Evolutionary conservation across 1,140 invertebrate genomes (phyloP).

Genomic region (Tribolium madens): DNA sequence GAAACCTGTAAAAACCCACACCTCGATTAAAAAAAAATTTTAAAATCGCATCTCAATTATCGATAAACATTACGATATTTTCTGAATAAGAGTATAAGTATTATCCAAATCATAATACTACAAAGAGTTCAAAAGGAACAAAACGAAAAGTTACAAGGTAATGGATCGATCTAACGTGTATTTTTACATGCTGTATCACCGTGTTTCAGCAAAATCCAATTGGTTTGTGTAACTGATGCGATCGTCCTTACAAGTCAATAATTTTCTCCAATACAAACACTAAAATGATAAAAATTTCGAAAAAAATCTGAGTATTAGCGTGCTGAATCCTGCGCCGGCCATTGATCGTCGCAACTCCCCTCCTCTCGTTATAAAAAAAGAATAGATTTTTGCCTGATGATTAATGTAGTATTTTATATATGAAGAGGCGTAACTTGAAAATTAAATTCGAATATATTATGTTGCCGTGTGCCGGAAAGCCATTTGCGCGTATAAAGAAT

Average conservation of each 20-base stretch:
- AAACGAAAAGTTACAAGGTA: conserved; percentile 48
- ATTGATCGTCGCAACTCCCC: background rate
- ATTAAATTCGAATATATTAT: conserved; percentile 56
- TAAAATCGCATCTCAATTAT: conserved; percentile 40
- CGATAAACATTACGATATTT: background rate
- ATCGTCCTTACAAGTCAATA: conserved; percentile 2
- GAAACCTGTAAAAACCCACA: conserved; percentile 36
- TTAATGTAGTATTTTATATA: conserved; percentile 54
- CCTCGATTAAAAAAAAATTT: conserved; percentile 30
- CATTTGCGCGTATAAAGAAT: conserved; percentile 58
- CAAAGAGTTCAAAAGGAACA: conserved; percentile 51
- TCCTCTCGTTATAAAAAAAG: conserved; percentile 19
- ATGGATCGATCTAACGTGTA: conserved; percentile 50
- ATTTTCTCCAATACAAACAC: background rate
- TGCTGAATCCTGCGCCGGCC: background rate
- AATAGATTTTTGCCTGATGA: conserved; percentile 49
- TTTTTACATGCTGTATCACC: conserved; percentile 55
- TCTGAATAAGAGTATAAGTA: conserved; percentile 12
- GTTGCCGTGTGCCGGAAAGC: conserved; percentile 55
- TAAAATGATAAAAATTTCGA: background rate
- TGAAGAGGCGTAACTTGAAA: conserved; percentile 53
- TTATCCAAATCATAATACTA: conserved; percentile 14
- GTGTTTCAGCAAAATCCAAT: conserved; percentile 53
- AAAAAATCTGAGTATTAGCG: conserved; percentile 23
- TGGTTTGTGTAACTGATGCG: conserved; percentile 28